These are phyloP conservation scores for Malurus cyaneus DNA, from an alignment of 2,113 vertebrate genomes.

Conservation along the genomic window DNA sequence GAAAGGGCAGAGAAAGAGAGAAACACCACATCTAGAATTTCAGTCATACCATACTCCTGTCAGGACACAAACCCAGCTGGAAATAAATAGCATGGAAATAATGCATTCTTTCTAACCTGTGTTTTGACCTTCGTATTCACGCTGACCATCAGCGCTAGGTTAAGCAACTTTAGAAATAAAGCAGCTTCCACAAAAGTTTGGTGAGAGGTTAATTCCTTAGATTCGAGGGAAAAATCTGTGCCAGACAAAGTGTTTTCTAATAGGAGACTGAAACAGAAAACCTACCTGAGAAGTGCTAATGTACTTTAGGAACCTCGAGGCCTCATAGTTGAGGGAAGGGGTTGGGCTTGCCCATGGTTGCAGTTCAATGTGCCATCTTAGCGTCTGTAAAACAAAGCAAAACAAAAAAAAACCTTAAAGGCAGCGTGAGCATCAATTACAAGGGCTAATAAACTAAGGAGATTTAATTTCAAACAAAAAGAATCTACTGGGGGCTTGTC, in stretches of 20 bases:
- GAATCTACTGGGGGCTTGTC: not conserved
- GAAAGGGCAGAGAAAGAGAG: not conserved
- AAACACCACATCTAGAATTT: not conserved
- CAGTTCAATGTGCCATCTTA: constrained; percentile 87
- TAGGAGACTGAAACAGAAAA: not conserved
- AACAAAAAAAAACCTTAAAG: not conserved
- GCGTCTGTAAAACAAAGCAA: constrained; percentile 70
- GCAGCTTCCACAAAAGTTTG: not conserved
- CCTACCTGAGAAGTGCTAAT: constrained; percentile 89
- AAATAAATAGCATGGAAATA: not conserved
- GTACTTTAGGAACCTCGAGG: constrained; percentile 86
- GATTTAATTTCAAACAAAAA: not conserved
- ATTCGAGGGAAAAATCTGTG: not conserved
- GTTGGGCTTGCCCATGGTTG: constrained; percentile 86
- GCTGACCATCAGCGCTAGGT: not conserved
- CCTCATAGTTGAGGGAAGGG: constrained; percentile 85
- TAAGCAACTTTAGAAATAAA: not conserved
- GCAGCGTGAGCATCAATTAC: not conserved
- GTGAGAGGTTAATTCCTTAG: not conserved
- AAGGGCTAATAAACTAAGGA: not conserved
- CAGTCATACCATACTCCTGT: not conserved
- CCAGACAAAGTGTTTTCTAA: not conserved
- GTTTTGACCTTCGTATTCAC: not conserved
- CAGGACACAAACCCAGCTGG: not conserved
- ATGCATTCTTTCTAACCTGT: not conserved